Conservation (phyloP, 2,797 vertebrate species). For the Dryobates pubescens region DNA sequence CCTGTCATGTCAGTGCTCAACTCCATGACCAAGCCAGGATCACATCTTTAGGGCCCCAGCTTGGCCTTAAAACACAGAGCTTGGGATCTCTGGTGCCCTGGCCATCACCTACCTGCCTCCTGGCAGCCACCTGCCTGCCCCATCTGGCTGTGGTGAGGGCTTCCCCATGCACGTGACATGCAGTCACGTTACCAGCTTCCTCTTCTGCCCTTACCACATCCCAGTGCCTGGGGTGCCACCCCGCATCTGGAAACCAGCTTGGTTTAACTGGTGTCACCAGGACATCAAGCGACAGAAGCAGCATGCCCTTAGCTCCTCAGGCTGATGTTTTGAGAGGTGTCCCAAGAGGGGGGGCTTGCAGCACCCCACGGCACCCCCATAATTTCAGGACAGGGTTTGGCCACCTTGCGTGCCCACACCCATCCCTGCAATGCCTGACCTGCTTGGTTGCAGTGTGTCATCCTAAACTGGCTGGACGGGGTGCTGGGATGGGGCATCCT, state of each 20-base stretch:
- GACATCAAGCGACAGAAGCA: neutral
- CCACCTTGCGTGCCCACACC: neutral
- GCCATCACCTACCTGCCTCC: constrained; percentile 23
- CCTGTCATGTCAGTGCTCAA: neutral
- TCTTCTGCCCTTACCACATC: constrained; percentile 40
- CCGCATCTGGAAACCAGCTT: neutral
- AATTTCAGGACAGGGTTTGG: neutral
- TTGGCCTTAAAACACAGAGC: neutral
- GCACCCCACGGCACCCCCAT: neutral
- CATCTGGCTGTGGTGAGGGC: constrained; percentile 29
- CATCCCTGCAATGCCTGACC: neutral
- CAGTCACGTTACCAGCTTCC: constrained; percentile 6
- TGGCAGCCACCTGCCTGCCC: constrained; percentile 7
- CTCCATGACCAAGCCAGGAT: neutral
- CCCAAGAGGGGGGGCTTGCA: neutral
- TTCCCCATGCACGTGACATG: constrained; percentile 25
- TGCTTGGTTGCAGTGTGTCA: constrained; percentile 1
- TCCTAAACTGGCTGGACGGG: constrained; percentile 49
- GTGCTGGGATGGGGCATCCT: neutral
- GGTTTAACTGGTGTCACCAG: neutral
- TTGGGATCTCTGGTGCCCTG: neutral
- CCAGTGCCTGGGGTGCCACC: neutral
- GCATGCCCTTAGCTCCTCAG: neutral
- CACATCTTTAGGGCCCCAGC: neutral
- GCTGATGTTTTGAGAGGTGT: neutral